These are phyloP conservation scores for Aspidoscelis tigris DNA, from an alignment of 2,113 vertebrate genomes.

Conservation along the genomic window DNA sequence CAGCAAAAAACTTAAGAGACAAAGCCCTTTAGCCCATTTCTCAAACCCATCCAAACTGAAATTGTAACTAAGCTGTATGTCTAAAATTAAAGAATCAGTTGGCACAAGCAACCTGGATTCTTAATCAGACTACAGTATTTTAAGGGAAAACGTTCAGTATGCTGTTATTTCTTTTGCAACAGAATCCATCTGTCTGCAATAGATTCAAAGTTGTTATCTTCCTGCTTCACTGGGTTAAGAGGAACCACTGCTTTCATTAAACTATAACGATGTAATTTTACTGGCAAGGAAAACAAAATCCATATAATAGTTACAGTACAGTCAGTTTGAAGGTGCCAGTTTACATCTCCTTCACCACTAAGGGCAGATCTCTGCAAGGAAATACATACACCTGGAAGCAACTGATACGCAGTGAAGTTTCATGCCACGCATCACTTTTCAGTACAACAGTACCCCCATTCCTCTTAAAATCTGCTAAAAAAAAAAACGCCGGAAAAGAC, in stretches of 20 bases:
- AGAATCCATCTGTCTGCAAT: not conserved
- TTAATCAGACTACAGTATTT: not conserved
- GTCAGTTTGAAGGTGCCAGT: not conserved
- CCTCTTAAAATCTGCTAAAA: slow-evolving; percentile 7
- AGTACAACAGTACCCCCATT: rapidly evolving
- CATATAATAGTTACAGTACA: not conserved
- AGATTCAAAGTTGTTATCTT: not conserved
- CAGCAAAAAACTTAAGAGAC: not conserved
- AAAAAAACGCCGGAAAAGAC: not conserved
- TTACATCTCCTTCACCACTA: not conserved
- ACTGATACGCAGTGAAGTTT: not conserved
- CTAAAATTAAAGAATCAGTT: not conserved
- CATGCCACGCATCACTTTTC: rapidly evolving
- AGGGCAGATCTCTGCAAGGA: slow-evolving; percentile 18
- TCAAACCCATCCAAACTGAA: slow-evolving; percentile 8
- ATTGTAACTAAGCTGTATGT: not conserved
- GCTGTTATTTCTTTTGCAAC: not conserved
- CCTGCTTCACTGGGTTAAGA: not conserved
- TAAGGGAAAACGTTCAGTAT: not conserved
- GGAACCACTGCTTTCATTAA: not conserved
- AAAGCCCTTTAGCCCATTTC: not conserved
- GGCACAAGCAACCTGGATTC: not conserved
- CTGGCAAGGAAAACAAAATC: not conserved
- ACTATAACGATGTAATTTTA: not conserved
- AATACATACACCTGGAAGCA: not conserved